phyloP scores from a whole-genome alignment of 2,113 vertebrate species.

The Bujurquina vittata region DNA sequence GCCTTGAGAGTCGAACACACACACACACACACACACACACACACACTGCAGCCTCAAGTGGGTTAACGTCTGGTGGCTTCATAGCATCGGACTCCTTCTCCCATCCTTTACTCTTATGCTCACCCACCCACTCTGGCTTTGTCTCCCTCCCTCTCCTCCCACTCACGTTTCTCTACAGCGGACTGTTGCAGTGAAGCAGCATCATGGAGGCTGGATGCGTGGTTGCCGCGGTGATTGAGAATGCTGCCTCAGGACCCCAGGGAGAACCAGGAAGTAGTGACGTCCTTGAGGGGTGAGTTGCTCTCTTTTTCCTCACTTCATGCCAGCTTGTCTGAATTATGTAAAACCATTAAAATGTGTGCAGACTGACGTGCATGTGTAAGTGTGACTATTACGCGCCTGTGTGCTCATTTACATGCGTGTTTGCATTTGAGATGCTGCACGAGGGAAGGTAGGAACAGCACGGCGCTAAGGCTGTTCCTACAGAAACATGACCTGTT shows the following conservation, averaged over 20 bases:
- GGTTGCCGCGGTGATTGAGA: slow-evolving; percentile 79
- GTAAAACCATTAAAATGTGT: slow-evolving; percentile 53
- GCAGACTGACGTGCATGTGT: slow-evolving; percentile 62
- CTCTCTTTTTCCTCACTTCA: slow-evolving; percentile 21
- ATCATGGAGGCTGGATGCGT: slow-evolving; percentile 81
- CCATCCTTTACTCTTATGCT: slow-evolving; percentile 1
- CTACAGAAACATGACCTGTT: slow-evolving; percentile 1
- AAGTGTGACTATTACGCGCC: not conserved
- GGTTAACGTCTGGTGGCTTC: slow-evolving; percentile 66
- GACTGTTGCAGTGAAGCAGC: slow-evolving; percentile 78
- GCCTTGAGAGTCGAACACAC: slow-evolving; percentile 47
- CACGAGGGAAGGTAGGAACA: not conserved
- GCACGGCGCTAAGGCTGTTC: not conserved
- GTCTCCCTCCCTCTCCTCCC: slow-evolving; percentile 39
- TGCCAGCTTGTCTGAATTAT: slow-evolving; percentile 35
- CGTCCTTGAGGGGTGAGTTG: slow-evolving; percentile 79
- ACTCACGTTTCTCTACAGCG: slow-evolving; percentile 66
- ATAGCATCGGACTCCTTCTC: slow-evolving; percentile 43
- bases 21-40: too few relatives aligned
- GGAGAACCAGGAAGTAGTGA: slow-evolving; percentile 76
- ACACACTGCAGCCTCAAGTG: slow-evolving; percentile 51
- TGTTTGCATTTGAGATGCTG: slow-evolving; percentile 4
- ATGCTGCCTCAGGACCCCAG: slow-evolving; percentile 72
- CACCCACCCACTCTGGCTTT: slow-evolving; percentile 25
- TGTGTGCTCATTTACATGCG: not conserved